Evolutionary conservation across 2,797 vertebrate species (phyloP).

Genomic region (Enteromius fasciolatus): DNA sequence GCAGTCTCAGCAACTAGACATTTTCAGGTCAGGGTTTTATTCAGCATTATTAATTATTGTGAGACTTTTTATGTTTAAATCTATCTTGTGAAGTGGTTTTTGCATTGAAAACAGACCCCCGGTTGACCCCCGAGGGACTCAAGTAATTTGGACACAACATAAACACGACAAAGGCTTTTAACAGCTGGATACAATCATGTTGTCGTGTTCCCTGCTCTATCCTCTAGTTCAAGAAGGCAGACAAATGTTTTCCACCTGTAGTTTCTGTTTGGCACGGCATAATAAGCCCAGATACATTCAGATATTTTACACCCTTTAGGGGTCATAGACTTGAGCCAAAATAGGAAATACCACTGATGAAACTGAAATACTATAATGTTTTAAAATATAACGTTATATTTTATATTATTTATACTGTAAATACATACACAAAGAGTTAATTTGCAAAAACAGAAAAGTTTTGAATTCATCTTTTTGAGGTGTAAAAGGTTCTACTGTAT

Average conservation of each 20-base stretch:
- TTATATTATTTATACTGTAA: not conserved
- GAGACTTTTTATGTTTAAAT: constrained; percentile 30
- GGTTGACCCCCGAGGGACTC: constrained; percentile 31
- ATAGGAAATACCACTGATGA: not conserved
- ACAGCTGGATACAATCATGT: constrained; percentile 59
- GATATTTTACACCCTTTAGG: constrained; percentile 35
- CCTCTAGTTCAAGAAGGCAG: constrained; percentile 49
- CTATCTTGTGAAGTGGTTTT: constrained; percentile 53
- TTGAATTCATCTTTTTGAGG: not conserved
- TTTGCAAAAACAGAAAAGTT: no score
- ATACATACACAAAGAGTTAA: not conserved
- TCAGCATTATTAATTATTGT: constrained; percentile 8
- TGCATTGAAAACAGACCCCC: constrained; percentile 43
- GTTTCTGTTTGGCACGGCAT: constrained; percentile 49
- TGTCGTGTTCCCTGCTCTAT: constrained; percentile 38
- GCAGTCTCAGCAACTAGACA: not conserved
- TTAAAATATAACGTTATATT: not conserved
- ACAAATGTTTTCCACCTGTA: constrained; percentile 77
- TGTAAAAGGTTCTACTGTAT: not conserved
- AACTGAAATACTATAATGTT: not conserved
- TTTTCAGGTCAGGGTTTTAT: constrained; percentile 16
- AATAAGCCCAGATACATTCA: constrained; percentile 27
- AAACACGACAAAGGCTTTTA: constrained; percentile 50
- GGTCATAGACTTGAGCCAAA: constrained; percentile 36
- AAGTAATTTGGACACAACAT: constrained; percentile 47